Evolutionary conservation across 2,797 vertebrate genomes (phyloP), one percentile per base, ranked within the genome.

Genomic region (Phataginus tricuspis): DNA sequence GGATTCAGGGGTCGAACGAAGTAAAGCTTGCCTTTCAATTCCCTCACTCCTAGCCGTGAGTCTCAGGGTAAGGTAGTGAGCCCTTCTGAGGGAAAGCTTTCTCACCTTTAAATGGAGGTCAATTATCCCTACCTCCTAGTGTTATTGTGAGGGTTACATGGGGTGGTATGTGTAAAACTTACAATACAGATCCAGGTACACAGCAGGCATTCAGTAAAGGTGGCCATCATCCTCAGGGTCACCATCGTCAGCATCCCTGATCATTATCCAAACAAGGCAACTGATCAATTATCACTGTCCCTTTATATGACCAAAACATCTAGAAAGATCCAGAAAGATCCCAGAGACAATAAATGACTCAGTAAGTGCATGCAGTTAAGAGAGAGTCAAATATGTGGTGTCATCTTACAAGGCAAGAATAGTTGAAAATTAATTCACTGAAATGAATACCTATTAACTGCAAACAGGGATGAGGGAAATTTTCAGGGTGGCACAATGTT

Each of bases 351-450:
- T 66, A 82, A 75, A 55, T 18, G 27, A 90, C 11, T 42, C 25
- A 34, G 13, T 79, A 31, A 49, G 7, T 66, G 14, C 14, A n/a
- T 74, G 10, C 13, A 34, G 0, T 45, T 59, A 45, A 63, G 69
- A 92, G 25, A 66, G 27, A 37, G 23, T 18, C 34, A 90, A 72
- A 77, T 25, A 39, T 23, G 21, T 74, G 37, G 0, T 51, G 0
- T 72, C 57, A 78, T 45, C 83, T 86, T 63, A 59, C 18, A 31
- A 59, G 13, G 34, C 15, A 88, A 90, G 74, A 78, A 45, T 69
- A 71, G 95, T 7, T 78, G 53, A 71, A 96, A 90, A 75, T 34
- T n/a, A 63, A 84, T 39, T 82, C 31, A 61, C 27, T 79, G 61
- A 80, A 95, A 78, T 82, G 23, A 71, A 39, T 92, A 53, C 4